Base-by-base conservation (phyloP, 2,113 vertebrate genomes). In the Psophia crepitans region DNA sequence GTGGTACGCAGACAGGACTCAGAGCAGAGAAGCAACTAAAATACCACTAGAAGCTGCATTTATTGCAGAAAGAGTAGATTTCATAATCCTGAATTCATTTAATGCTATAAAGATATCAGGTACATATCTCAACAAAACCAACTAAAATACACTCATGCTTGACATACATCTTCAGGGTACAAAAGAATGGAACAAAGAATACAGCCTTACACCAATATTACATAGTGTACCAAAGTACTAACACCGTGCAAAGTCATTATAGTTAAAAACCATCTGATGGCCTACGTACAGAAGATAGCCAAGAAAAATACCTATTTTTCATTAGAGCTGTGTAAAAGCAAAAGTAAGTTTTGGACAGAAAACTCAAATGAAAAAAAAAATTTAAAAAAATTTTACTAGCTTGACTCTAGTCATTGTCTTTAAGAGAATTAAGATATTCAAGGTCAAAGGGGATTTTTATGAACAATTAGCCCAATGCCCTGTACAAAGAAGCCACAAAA, bases 401-500 rank as follows among this genome's bases (percentile, higher is more conserved):
- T 66, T 37, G 24, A 75, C 46, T 80, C 56, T 75, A 68, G 68
- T 17, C 43, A 84, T 84, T 88, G 58, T 76, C 75, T 90, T 80
- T 15, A 49, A 56, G 7, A 84, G 46, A 92, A 86, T 81, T 77
- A 81, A 46, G 68, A 95, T 71, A 87, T 71, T 84, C 60, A 75
- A 91, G 69, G 94, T 78, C 86, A 95, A 94, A 87, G 41, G 39
- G 35, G 20, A 89, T 43, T 91, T 96, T 89, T 82, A 48, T 73
- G 77, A 93, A 49, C 66, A 86, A 89, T 95, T 95, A 96, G 61
- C 48, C 56, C 65, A 78, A 53, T 71, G 65, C 5, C 35, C 69
- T 44, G 19, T 44, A 84, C 33, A 92, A 92, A 96, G 35, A 87
- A 95, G 89, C 94, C 94, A 91, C 91, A 91, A 54, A 79, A 79